Conservation (phyloP, 2,797 vertebrate genomes). For the Sphenodon punctatus region DNA sequence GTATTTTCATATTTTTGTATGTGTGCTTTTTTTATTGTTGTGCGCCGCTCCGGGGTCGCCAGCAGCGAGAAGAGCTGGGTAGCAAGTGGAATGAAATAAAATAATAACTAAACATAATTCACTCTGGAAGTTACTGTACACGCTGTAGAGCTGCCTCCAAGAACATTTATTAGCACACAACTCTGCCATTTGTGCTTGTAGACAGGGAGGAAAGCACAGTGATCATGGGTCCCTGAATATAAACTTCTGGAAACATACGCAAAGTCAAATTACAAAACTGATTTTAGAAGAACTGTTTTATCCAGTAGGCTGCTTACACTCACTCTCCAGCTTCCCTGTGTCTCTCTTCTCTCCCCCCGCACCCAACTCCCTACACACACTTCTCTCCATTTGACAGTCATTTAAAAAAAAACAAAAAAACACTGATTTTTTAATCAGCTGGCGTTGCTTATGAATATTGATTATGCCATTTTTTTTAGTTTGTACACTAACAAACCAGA, state of each 20-base stretch:
- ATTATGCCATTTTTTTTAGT: neutral
- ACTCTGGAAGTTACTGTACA: slow-evolving; percentile 18
- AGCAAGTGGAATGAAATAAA: too few relatives aligned
- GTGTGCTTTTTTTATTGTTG: neutral
- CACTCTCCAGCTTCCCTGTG: neutral
- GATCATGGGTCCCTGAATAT: too few relatives aligned
- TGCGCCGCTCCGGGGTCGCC: too few relatives aligned
- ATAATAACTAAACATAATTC: too few relatives aligned
- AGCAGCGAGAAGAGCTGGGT: too few relatives aligned
- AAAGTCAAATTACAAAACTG: neutral
- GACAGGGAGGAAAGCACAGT: too few relatives aligned
- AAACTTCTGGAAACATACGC: slow-evolving; percentile 16
- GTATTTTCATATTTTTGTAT: too few relatives aligned
- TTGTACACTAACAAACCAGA: neutral
- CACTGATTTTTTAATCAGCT: too few relatives aligned
- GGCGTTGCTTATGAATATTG: neutral
- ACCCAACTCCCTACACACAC: too few relatives aligned
- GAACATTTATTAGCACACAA: neutral
- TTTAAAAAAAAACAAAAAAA: too few relatives aligned
- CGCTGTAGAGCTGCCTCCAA: slow-evolving; percentile 8
- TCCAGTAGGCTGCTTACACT: neutral
- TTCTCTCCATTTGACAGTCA: neutral
- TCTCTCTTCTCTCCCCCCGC: neutral
- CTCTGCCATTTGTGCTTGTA: neutral
- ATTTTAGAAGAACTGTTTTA: neutral